These are phyloP conservation scores for Aplysina aerophoba DNA, from an alignment of 37 sponge, comb jelly and placozoan species.

Conservation along the genomic window DNA sequence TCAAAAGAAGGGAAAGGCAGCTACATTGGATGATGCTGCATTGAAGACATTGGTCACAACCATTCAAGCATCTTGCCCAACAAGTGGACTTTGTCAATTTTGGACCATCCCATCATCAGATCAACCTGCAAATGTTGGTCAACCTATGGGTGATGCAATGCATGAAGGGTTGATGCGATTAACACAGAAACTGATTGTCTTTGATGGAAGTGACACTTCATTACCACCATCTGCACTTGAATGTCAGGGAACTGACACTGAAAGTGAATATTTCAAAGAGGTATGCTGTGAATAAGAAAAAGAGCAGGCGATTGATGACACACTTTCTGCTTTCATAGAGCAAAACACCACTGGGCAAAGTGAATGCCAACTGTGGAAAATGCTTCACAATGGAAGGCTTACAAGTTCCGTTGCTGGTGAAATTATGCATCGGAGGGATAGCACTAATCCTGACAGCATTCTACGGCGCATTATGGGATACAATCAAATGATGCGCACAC, in stretches of 20 bases:
- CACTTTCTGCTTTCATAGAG: background rate
- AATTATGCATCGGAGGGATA: constrained; percentile 1
- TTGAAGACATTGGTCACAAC: constrained; percentile 1
- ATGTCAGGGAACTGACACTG: constrained; percentile 5
- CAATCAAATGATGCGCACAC: background rate
- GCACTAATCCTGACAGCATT: constrained; percentile 14
- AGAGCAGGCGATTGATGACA: background rate
- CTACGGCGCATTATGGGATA: constrained; percentile 29
- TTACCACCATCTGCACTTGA: constrained; percentile 1
- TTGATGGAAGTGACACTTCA: background rate
- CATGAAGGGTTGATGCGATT: constrained; percentile 10
- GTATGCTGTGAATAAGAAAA: background rate
- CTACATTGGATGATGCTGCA: background rate
- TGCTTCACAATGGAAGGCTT: constrained; percentile 6
- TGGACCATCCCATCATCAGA: constrained; percentile 9
- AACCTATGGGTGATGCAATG: background rate
- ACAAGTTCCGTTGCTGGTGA: constrained; percentile 17
- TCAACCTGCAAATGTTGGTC: background rate
- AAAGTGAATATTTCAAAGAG: constrained; percentile 21
- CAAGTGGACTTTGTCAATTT: constrained; percentile 11
- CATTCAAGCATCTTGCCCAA: constrained; percentile 12
- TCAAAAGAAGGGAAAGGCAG: background rate
- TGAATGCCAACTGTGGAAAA: background rate
- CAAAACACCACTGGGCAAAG: constrained; percentile 19
- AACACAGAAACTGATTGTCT: background rate